Percentiles rank a stretch among this genome's conserved stretches.
phyloP scores from a whole-genome alignment of 2,888 invertebrate species.

The Melangyna quadrimaculata region DNA sequence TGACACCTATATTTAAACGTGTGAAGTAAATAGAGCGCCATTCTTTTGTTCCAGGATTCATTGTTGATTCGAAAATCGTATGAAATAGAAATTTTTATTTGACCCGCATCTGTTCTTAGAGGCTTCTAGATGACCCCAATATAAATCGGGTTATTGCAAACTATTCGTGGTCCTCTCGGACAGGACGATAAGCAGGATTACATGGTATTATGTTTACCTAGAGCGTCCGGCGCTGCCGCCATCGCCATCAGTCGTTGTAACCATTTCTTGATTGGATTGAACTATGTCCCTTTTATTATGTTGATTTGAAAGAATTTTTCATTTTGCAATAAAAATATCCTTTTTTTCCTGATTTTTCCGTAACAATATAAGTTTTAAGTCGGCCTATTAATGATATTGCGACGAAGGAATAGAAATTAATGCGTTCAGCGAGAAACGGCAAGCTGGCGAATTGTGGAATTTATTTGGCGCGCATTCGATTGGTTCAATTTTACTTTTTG shows the following conservation, averaged over 20 bases:
- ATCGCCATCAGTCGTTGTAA: background rate
- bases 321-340: constrained; percentile 62
- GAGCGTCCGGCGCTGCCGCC: background rate
- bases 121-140: constrained; percentile 63
- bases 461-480: constrained; percentile 58
- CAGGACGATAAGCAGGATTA: constrained; percentile 59
- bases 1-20: constrained; percentile 52
- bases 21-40: constrained; percentile 71
- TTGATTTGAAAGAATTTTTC: constrained; percentile 49
- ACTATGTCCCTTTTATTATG: constrained; percentile 62
- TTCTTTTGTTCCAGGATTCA: constrained; percentile 49
- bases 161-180: constrained; percentile 20
- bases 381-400: constrained; percentile 31
- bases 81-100: constrained; percentile 46
- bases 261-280: background rate
- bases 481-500: constrained; percentile 46
- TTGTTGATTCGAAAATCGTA: constrained; percentile 39
- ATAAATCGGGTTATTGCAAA: constrained; percentile 67
- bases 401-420: background rate
- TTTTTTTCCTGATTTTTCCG: constrained; percentile 35
- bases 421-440: constrained; percentile 31
- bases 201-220: constrained; percentile 50
- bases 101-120: constrained; percentile 71
- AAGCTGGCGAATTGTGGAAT: constrained; percentile 46
- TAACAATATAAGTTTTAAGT: constrained; percentile 12